Evolutionary conservation across 1,140 invertebrate genomes (phyloP).

Genomic region (Lordiphosa collinella): DNA sequence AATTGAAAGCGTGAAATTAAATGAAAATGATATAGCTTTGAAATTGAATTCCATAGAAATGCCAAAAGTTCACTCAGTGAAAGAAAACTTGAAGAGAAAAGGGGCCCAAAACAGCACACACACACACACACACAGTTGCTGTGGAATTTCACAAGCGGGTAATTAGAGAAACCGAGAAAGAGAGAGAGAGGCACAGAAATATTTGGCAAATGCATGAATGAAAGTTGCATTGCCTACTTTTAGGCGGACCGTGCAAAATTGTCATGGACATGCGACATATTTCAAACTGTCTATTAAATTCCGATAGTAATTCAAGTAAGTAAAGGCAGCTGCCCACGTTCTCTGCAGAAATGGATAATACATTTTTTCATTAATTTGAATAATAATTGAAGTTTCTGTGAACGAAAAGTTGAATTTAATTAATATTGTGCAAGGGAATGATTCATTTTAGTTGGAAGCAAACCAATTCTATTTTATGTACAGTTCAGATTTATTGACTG

Average conservation of each 20-base stretch:
- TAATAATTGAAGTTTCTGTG: neutral
- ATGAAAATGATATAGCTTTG: constrained; percentile 75
- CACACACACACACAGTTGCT: no score
- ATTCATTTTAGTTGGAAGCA: no score
- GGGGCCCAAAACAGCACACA: neutral
- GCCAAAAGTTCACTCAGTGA: constrained; percentile 45
- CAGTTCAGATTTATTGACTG: no score
- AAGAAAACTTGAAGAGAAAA: neutral
- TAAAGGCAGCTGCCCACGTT: no score
- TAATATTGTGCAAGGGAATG: neutral
- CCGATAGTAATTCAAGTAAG: no score
- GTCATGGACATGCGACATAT: no score
- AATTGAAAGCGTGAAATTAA: constrained; percentile 74
- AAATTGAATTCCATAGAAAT: constrained; percentile 75
- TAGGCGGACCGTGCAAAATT: neutral
- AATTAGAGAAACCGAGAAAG: constrained; percentile 9
- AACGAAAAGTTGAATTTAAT: constrained; percentile 4
- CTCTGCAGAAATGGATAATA: no score
- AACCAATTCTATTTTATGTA: no score
- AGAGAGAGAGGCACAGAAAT: neutral
- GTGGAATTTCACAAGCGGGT: constrained; percentile 11
- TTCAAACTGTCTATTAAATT: no score
- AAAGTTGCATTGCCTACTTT: constrained; percentile 5
- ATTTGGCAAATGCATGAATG: neutral
- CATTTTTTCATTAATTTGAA: no score